phyloP scores from a whole-genome alignment of 2,113 vertebrate genomes.

The Heliornis fulica region DNA sequence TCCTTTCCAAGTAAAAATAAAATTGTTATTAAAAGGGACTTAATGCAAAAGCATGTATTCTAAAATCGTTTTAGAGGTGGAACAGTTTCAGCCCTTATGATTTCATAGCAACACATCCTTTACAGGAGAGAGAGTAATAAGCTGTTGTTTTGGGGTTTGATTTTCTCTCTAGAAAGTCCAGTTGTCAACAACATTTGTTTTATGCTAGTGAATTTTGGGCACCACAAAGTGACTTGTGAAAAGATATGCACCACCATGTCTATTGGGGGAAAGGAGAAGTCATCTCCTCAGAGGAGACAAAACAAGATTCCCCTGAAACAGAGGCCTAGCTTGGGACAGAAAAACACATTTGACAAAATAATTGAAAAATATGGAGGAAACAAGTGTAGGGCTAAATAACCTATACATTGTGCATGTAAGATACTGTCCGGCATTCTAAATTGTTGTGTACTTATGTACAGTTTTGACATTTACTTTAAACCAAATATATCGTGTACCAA shows the following conservation, averaged over 20 bases:
- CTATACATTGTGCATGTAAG: background rate
- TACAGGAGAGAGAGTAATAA: background rate
- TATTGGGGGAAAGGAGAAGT: background rate
- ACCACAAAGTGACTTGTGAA: background rate
- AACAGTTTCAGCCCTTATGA: background rate
- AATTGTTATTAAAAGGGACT: background rate
- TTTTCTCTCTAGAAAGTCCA: background rate
- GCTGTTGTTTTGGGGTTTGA: too few species aligned
- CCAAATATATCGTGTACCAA: background rate
- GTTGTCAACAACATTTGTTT: background rate
- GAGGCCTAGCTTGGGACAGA: background rate
- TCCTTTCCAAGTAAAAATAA: slow-evolving; percentile 19
- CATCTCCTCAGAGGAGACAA: background rate
- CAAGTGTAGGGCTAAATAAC: background rate
- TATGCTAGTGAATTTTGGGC: background rate
- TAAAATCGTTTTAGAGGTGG: background rate
- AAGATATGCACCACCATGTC: accelerated
- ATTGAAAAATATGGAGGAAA: background rate
- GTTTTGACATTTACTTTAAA: slow-evolving; percentile 4
- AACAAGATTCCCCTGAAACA: background rate
- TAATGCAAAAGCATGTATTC: background rate
- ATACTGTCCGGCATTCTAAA: background rate
- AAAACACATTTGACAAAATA: background rate
- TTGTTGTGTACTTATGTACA: background rate
- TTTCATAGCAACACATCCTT: background rate